Conservation (phyloP, 2,888 invertebrate species). For the Epinotia bilunana region DNA sequence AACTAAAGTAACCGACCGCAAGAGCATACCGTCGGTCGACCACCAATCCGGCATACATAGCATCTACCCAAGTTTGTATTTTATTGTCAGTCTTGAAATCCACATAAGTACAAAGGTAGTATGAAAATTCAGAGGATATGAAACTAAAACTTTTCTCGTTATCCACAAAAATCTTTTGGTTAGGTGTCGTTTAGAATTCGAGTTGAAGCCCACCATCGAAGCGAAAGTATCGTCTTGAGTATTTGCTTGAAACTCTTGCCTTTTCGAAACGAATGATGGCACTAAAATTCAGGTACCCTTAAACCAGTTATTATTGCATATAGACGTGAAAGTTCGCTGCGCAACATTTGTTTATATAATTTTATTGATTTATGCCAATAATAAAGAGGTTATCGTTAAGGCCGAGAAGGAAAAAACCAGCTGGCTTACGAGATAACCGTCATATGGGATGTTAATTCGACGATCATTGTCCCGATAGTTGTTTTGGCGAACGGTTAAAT, state of each 20-base stretch:
- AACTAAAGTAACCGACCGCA: too few species aligned
- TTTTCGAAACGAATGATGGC: conserved; percentile 4
- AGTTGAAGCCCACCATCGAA: conserved; percentile 10
- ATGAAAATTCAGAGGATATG: conserved; percentile 18
- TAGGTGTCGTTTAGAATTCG: conserved; percentile 23
- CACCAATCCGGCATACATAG: too few species aligned
- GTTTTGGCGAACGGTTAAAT: too few species aligned
- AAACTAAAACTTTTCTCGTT: conserved; percentile 33
- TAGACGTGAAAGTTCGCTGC: neutral
- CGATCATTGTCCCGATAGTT: too few species aligned
- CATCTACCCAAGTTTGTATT: neutral
- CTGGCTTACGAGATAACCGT: too few species aligned
- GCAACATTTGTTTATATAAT: neutral
- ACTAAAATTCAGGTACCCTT: conserved; percentile 11
- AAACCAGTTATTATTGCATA: neutral
- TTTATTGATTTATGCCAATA: neutral
- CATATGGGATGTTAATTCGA: too few species aligned
- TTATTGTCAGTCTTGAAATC: conserved; percentile 9
- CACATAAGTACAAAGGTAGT: neutral
- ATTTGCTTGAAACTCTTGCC: conserved; percentile 16
- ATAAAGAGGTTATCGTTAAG: too few species aligned
- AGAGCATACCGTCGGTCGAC: too few species aligned
- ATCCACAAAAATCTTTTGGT: conserved; percentile 19
- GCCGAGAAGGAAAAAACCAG: too few species aligned
- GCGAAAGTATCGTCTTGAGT: neutral